These are phyloP conservation scores for Metopia argyrocephala DNA, from an alignment of 2,888 invertebrate species.

Conservation along the genomic window DNA sequence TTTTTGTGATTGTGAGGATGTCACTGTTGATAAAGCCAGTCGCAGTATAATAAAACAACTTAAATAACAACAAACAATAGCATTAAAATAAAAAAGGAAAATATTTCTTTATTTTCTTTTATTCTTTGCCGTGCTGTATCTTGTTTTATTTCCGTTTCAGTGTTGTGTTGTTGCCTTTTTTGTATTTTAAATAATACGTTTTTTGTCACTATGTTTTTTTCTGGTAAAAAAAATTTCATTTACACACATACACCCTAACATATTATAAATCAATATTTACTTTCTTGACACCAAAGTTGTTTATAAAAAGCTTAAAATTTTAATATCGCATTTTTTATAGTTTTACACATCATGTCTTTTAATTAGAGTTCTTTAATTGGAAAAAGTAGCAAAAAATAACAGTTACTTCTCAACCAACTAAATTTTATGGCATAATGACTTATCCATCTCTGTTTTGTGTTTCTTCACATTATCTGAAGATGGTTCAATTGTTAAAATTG, in stretches of 20 bases:
- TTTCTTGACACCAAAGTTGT: not conserved
- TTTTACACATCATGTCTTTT: no score
- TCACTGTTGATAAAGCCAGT: slow-evolving; percentile 19
- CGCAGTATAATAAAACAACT: slow-evolving; percentile 11
- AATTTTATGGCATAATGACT: no score
- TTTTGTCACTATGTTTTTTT: not conserved
- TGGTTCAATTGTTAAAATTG: no score
- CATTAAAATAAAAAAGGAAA: not conserved
- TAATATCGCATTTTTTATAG: no score
- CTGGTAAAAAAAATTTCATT: not conserved
- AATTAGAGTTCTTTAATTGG: no score
- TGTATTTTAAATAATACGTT: not conserved
- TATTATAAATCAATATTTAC: not conserved
- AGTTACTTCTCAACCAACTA: no score
- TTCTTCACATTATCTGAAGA: no score
- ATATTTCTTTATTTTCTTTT: not conserved
- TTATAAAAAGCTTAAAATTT: no score
- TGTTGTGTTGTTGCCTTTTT: not conserved
- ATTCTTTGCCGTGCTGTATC: not conserved
- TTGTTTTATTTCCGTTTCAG: not conserved
- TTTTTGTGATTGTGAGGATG: not conserved
- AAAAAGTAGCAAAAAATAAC: no score
- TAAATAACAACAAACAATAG: not conserved
- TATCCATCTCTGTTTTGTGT: no score
- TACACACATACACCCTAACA: not conserved